Percentiles rank a stretch among this genome's conserved stretches.
Conservation (phyloP, 2,888 invertebrate species). For the Phyto melanocephala region DNA sequence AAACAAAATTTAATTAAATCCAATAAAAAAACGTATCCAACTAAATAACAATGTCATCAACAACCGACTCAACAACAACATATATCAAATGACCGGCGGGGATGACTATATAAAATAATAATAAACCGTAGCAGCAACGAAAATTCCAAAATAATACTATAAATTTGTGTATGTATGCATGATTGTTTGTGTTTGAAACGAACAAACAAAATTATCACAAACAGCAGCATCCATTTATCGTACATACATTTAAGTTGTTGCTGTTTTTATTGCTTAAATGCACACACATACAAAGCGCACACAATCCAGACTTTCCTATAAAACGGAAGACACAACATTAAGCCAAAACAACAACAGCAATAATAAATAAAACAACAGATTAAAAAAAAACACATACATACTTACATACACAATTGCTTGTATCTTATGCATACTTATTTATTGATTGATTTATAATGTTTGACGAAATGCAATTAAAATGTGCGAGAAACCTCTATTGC, state of each 20-base stretch:
- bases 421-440: constrained; percentile 24
- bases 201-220: too few relatives aligned
- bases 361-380: constrained; percentile 23
- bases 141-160: constrained; percentile 28
- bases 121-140: too few relatives aligned
- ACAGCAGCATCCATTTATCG: too few relatives aligned
- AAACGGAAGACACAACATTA: constrained; percentile 39
- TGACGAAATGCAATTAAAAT: too few relatives aligned
- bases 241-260: too few relatives aligned
- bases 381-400: constrained; percentile 3
- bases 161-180: constrained; percentile 7
- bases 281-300: background rate
- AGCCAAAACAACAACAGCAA: constrained; percentile 14
- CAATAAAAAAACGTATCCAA: constrained; percentile 71
- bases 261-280: background rate
- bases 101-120: constrained; percentile 10
- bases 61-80: constrained; percentile 22
- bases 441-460: constrained; percentile 41
- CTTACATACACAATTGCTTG: too few relatives aligned
- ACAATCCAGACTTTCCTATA: constrained; percentile 45
- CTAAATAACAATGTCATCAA: constrained; percentile 31
- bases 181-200: too few relatives aligned
- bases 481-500: too few relatives aligned
- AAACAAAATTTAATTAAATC: constrained; percentile 77
- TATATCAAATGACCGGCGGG: constrained; percentile 32